Percentiles rank a stretch among this genome's conserved stretches.
These are phyloP conservation scores for Physella acuta DNA, from an alignment of 1,140 invertebrate genomes.

Conservation along the genomic window DNA sequence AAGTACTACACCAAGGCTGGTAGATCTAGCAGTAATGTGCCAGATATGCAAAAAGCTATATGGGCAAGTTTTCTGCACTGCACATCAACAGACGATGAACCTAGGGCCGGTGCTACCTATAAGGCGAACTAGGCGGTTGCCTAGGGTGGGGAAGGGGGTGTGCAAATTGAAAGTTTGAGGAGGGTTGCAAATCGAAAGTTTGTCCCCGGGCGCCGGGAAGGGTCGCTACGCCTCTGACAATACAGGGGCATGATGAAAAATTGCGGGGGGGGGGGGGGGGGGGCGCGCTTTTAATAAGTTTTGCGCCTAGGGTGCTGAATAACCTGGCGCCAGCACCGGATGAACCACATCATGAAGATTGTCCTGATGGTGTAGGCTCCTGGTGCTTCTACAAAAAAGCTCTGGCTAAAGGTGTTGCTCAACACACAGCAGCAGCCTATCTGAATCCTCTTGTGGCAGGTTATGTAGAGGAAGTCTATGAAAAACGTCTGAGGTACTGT, in stretches of 20 bases:
- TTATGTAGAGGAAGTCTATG: conserved; percentile 3
- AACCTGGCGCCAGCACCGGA: too few relatives aligned
- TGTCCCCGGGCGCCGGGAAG: too few relatives aligned
- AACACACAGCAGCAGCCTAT: not conserved
- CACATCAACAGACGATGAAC: conserved; percentile 9
- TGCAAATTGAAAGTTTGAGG: too few relatives aligned
- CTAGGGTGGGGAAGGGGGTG: too few relatives aligned
- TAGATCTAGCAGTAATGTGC: not conserved
- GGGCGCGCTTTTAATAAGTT: too few relatives aligned
- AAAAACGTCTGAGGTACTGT: not conserved
- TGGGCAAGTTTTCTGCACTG: conserved; percentile 19
- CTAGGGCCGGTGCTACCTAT: not conserved
- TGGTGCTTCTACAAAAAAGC: conserved; percentile 29
- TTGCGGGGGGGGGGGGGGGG: too few relatives aligned
- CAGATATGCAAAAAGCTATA: conserved; percentile 16
- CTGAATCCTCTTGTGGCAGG: not conserved
- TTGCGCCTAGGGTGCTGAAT: too few relatives aligned
- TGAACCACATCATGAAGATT: too few relatives aligned
- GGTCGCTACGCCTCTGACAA: too few relatives aligned
- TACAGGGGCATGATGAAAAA: too few relatives aligned
- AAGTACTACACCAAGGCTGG: conserved; percentile 8
- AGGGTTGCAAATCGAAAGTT: too few relatives aligned
- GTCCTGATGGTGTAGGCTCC: conserved; percentile 7
- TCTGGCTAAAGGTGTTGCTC: not conserved
- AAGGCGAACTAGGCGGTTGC: too few relatives aligned